Percentiles rank a stretch among this genome's conserved stretches.
phyloP scores from a whole-genome alignment of 1,140 invertebrate species.

The Neodiprion fabricii region DNA sequence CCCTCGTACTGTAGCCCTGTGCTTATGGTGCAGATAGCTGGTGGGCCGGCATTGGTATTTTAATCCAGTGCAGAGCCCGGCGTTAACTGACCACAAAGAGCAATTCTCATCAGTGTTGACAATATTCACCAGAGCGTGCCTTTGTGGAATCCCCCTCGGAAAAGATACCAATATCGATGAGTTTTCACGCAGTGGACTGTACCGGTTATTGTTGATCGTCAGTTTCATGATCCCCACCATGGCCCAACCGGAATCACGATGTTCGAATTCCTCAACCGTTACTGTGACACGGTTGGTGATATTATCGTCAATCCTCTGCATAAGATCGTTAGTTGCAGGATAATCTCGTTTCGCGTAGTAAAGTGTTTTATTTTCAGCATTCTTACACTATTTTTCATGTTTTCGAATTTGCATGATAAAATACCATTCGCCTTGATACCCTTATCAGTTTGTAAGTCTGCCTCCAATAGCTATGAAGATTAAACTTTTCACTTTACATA shows the following conservation, averaged over 20 bases:
- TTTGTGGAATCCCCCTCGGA: constrained; percentile 39
- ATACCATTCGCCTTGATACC: constrained; percentile 29
- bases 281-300: constrained; percentile 17
- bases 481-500: too few species aligned
- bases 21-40: constrained; percentile 36
- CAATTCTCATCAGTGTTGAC: too few species aligned
- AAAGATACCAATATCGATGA: constrained; percentile 39
- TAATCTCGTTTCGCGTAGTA: constrained; percentile 22
- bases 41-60: constrained; percentile 30
- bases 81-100: too few species aligned
- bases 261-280: constrained; percentile 29
- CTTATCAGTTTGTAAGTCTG: constrained; percentile 17
- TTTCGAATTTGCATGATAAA: constrained; percentile 27
- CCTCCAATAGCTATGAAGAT: constrained; percentile 17
- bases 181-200: constrained; percentile 31
- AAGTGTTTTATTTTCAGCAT: constrained; percentile 29
- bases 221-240: not conserved
- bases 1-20: constrained; percentile 47
- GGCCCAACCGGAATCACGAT: constrained; percentile 10
- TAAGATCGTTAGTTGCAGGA: constrained; percentile 15
- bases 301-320: constrained; percentile 27
- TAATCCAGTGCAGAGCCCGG: constrained; percentile 37
- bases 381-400: constrained; percentile 17
- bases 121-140: constrained; percentile 1
- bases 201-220: too few species aligned